Conservation (phyloP, 1,140 invertebrate species). For the Drosophila hydei region DNA sequence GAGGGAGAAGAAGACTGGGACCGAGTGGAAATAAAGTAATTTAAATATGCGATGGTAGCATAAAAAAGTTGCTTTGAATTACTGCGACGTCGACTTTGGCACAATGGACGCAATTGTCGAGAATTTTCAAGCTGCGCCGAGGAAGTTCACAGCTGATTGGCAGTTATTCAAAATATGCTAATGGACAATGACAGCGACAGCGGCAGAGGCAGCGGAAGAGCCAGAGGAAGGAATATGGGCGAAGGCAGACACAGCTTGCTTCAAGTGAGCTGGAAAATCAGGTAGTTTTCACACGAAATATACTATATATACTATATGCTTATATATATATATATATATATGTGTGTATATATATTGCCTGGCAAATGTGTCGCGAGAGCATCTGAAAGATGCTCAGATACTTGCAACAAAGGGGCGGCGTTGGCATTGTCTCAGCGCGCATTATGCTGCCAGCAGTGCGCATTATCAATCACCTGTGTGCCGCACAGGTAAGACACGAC, state of each 20-base stretch:
- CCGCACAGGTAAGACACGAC: slow-evolving; percentile 42
- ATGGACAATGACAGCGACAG: slow-evolving; percentile 11
- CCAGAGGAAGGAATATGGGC: not conserved
- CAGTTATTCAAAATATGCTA: slow-evolving; percentile 54
- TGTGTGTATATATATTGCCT: not conserved
- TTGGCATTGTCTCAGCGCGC: slow-evolving; percentile 56
- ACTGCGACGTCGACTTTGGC: slow-evolving; percentile 50
- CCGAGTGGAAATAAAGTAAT: slow-evolving; percentile 75
- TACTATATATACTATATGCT: too few relatives aligned
- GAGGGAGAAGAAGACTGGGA: slow-evolving; percentile 28
- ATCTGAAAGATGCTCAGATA: slow-evolving; percentile 49
- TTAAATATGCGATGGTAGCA: slow-evolving; percentile 67
- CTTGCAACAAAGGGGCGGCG: slow-evolving; percentile 32
- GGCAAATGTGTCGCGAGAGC: slow-evolving; percentile 55
- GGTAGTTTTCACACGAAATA: slow-evolving; percentile 74
- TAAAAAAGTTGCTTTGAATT: slow-evolving; percentile 61
- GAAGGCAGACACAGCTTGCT: slow-evolving; percentile 44
- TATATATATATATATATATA: too few relatives aligned
- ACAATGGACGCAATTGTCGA: slow-evolving; percentile 69
- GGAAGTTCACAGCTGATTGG: slow-evolving; percentile 44
- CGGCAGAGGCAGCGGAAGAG: not conserved
- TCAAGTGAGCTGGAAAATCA: slow-evolving; percentile 68
- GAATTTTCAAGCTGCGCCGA: slow-evolving; percentile 33
- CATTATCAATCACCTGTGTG: slow-evolving; percentile 75
- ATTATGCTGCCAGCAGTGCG: slow-evolving; percentile 25